phyloP scores from a whole-genome alignment of 2,113 vertebrate genomes.

The Athene noctua region DNA sequence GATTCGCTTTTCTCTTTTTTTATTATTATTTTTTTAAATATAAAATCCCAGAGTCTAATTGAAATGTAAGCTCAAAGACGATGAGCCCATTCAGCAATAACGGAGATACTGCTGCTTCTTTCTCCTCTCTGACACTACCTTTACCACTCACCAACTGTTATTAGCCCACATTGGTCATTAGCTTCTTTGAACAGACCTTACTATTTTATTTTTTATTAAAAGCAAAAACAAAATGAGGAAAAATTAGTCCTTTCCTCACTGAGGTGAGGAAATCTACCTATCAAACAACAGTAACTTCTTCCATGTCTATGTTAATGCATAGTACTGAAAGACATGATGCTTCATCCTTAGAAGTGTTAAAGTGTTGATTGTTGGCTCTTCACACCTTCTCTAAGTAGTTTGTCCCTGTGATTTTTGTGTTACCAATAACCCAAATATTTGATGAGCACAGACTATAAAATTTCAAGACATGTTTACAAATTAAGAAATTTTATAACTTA shows the following conservation, averaged over 20 bases:
- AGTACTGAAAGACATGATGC: background rate
- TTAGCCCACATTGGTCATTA: background rate
- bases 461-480: background rate
- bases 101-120: background rate
- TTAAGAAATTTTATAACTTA: background rate
- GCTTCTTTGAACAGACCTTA: background rate
- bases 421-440: background rate
- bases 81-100: background rate
- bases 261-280: background rate
- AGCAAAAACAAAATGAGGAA: background rate
- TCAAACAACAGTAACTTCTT: background rate
- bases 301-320: background rate
- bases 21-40: background rate
- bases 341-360: background rate
- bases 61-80: background rate
- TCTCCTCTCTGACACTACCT: background rate
- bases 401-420: background rate
- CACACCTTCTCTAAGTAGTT: background rate
- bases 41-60: background rate
- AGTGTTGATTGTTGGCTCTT: background rate
- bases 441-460: background rate
- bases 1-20: accelerated
- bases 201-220: background rate
- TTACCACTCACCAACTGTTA: background rate
- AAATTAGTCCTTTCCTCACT: background rate